A percentile compares a stretch with the other conserved stretches of the same genome.
Conservation (phyloP, 2,888 invertebrate genomes). For the Norana najaformis region DNA sequence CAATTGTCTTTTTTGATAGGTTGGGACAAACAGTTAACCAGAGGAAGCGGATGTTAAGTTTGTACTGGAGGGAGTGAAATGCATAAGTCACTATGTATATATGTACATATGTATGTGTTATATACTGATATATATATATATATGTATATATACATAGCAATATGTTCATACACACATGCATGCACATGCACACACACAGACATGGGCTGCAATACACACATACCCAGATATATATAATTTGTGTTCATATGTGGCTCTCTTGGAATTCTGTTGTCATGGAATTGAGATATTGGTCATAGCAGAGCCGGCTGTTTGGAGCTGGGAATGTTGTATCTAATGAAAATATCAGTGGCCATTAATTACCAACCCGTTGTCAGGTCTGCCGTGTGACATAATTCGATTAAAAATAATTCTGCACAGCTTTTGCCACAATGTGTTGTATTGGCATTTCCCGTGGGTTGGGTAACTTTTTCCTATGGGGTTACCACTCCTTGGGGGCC, state of each 20-base stretch:
- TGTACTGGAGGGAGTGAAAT: too few species aligned
- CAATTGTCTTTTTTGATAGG: too few species aligned
- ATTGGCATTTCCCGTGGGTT: background rate
- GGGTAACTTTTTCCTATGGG: background rate
- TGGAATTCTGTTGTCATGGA: constrained; percentile 1
- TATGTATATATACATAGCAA: too few species aligned
- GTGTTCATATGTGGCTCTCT: background rate
- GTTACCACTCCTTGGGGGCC: background rate
- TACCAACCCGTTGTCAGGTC: background rate
- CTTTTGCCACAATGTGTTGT: background rate
- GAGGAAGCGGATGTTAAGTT: too few species aligned
- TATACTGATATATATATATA: too few species aligned
- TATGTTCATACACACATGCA: too few species aligned
- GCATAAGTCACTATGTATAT: too few species aligned
- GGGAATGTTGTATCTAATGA: background rate
- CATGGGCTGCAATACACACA: too few species aligned
- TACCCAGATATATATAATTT: background rate
- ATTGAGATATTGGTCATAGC: background rate
- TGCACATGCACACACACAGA: too few species aligned
- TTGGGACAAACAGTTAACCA: too few species aligned
- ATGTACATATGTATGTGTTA: too few species aligned
- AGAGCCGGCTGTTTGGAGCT: background rate
- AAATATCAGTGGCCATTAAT: background rate
- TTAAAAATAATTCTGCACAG: background rate
- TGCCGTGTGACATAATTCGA: background rate